Evolutionary conservation across 2,113 vertebrate species (phyloP), one percentile per base, ranked within the genome.

Genomic region (Beaufortia kweichowensis): DNA sequence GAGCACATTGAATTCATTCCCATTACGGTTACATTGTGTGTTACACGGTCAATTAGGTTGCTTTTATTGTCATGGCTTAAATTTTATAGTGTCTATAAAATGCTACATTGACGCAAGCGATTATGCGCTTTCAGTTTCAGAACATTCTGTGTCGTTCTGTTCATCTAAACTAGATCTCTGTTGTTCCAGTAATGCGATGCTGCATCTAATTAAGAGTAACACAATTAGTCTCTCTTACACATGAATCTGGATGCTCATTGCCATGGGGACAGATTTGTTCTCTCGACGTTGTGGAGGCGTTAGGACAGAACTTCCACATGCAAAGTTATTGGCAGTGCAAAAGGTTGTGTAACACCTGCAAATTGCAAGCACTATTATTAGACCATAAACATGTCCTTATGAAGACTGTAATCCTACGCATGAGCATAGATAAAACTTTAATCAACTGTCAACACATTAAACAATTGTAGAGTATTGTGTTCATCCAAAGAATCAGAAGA

Each of bases 321-420:
- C 48, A 0, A 15, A 19, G 14, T 15, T 67, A 21, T 43, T 55
- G 21, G 28, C 26, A 56, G 78, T 53, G 41, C 35, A 43, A 60
- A 14, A n/a, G 26, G 48, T 67, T 61, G 17, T 61, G 62, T 39
- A 67, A 39, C 53, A 60, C 69, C 61, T 74, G 62, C 70, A 50
- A 14, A 66, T 73, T 35, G 29, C 39, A 29, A 19, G 21, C 15
- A 10, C 41, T 79, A 75, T 79, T 39, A 61, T 39, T 33, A 43
- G 35, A 14, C 21, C 23, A 17, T 29, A 28, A 15, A 48, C 48
- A 26, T 9, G 24, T 24, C 1, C 6, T 50, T 73, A 28, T 46
- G 50, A 66, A 65, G 10, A 65, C 60, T 17, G n/a, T 41, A n/a
- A 19, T 41, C 55, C 53, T 59, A 59, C 35, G 15, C 62, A 26